Evolutionary conservation across 2,797 vertebrate genomes (phyloP), one percentile per base, ranked within the genome.

Genomic region (Pygocentrus nattereri): DNA sequence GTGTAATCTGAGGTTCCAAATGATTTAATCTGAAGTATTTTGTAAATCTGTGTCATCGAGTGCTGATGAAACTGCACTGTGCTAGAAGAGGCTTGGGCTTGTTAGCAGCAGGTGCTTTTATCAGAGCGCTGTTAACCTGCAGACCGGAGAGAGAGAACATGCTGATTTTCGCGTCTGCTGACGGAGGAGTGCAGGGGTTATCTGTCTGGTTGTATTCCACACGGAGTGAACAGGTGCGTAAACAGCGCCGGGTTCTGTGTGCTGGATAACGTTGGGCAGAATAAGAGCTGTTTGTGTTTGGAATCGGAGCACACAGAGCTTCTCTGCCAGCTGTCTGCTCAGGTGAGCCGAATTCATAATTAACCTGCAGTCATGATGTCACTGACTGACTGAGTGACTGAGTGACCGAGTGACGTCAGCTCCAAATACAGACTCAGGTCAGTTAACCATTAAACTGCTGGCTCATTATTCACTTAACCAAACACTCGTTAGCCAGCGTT

Each of bases 321-420:
- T 47, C 44, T 62, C 62, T 34, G 64, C 64, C 82, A 83, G 72
- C 77, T 79, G 82, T 76, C 77, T 30, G 54, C 71, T 79, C 65
- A 75, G 77, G 82, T 79, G 72, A 79, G 56, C 77, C 69, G 82
- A 79, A 80, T 83, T 64, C 21, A 44, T 58, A 59, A 82, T 78
- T 41, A 76, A 76, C 44, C 50, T 54, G 15, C 4, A 72, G 77
- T 62, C 10, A 27, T 23, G 52, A 70, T 52, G 7, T 52, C 56
- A 7, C 31, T 71, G 75, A 79, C 31, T 71, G 75, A 79, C 34
- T 56, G 79, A 65, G 50, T 23, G 38, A 52, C n/a, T n/a, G 59
- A 38, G 31, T 79, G n/a, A n/a, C n/a, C n/a, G n/a, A n/a, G 47
- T 64, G 16, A 21, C 16, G 18, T 5, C 2, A 49, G 49, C 15